Evolutionary conservation across 2,888 invertebrate species (phyloP).

Genomic region (Agrilus biguttatus): DNA sequence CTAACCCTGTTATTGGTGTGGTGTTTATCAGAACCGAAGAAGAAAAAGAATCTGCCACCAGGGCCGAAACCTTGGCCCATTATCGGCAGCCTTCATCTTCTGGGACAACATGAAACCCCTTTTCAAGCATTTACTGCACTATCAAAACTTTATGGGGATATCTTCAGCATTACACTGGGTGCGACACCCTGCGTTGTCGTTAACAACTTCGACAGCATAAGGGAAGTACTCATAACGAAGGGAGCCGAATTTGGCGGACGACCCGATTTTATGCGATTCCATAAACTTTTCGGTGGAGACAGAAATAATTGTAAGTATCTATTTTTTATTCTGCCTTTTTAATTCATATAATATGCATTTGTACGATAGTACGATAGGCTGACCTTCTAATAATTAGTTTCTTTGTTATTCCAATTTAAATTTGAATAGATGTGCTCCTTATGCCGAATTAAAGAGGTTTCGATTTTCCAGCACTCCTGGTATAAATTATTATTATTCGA

Average conservation of each 20-base stretch:
- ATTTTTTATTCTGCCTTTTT: constrained; percentile 5
- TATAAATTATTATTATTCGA: too few relatives aligned
- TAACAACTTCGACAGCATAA: constrained; percentile 54
- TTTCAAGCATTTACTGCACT: constrained; percentile 60
- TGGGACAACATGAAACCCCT: constrained; percentile 48
- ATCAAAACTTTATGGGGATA: constrained; percentile 54
- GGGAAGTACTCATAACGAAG: constrained; percentile 63
- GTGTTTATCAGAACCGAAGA: constrained; percentile 16
- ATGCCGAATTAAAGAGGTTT: too few relatives aligned
- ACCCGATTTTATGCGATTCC: constrained; percentile 67
- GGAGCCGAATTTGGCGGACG: constrained; percentile 72
- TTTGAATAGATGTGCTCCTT: too few relatives aligned
- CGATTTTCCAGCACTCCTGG: too few relatives aligned
- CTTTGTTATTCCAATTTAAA: too few relatives aligned
- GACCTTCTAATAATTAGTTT: too few relatives aligned
- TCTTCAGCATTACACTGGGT: constrained; percentile 56
- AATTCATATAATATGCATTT: constrained; percentile 1
- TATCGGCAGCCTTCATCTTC: constrained; percentile 54
- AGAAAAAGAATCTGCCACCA: constrained; percentile 33
- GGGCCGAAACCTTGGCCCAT: constrained; percentile 55
- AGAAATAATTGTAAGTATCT: constrained; percentile 70
- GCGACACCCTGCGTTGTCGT: constrained; percentile 56
- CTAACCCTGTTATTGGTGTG: constrained; percentile 26
- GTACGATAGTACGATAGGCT: too few relatives aligned
- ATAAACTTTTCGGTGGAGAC: constrained; percentile 71